Percentiles rank a stretch among this genome's conserved stretches.
phyloP scores from a whole-genome alignment of 2,113 vertebrate species.

The Malurus cyaneus region DNA sequence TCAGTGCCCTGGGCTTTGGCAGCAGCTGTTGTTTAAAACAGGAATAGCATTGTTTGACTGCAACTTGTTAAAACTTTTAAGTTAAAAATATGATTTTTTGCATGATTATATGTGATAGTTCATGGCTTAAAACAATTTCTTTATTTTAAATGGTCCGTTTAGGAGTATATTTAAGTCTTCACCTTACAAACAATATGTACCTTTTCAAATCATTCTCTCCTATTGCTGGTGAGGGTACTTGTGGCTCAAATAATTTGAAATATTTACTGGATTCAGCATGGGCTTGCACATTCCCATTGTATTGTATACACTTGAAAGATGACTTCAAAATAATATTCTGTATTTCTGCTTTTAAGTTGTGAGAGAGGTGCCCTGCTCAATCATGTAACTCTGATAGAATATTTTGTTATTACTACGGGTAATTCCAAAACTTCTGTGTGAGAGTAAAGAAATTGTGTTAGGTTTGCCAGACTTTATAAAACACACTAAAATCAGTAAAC shows the following conservation, averaged over 20 bases:
- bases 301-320: not conserved
- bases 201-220: not conserved
- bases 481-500: not conserved
- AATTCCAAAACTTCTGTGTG: not conserved
- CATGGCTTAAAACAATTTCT: not conserved
- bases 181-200: not conserved
- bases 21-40: not conserved
- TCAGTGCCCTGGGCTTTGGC: not conserved
- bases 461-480: too few species aligned
- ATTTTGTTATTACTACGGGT: not conserved
- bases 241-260: not conserved
- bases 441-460: not conserved
- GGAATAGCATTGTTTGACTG: not conserved
- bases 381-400: not conserved
- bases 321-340: not conserved
- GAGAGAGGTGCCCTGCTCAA: not conserved
- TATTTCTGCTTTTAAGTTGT: not conserved
- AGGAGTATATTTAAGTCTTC: not conserved
- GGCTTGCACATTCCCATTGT: not conserved
- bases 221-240: not conserved
- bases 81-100: not conserved
- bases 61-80: not conserved
- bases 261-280: not conserved
- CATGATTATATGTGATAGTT: not conserved
- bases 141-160: not conserved